Percentiles rank a stretch among this genome's conserved stretches.
These are phyloP conservation scores for Chelonus formosanus DNA, from an alignment of 2,888 invertebrate genomes.

Conservation along the genomic window DNA sequence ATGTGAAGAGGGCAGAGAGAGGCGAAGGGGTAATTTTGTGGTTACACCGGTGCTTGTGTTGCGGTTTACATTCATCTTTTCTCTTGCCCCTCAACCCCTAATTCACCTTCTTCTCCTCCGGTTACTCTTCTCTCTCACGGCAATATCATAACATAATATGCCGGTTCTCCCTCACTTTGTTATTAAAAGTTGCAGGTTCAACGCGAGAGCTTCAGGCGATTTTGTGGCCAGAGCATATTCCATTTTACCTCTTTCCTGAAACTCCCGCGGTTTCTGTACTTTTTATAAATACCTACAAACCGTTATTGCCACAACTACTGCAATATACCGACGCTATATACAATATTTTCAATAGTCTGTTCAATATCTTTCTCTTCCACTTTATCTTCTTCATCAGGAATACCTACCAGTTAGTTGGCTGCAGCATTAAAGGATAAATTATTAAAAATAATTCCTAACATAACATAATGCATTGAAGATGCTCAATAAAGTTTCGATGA, in stretches of 20 bases:
- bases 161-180: constrained; percentile 60
- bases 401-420: too few relatives aligned
- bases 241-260: constrained; percentile 13
- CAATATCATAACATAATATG: constrained; percentile 54
- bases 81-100: constrained; percentile 41
- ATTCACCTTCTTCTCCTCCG: constrained; percentile 35
- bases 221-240: constrained; percentile 38
- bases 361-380: not conserved
- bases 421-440: too few relatives aligned
- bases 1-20: constrained; percentile 28
- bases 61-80: constrained; percentile 52
- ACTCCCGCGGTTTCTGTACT: constrained; percentile 32
- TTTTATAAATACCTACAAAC: constrained; percentile 47
- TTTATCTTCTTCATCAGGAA: too few relatives aligned
- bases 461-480: not conserved
- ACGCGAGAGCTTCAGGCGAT: constrained; percentile 41
- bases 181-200: constrained; percentile 57
- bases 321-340: constrained; percentile 34
- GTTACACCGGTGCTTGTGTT: constrained; percentile 61
- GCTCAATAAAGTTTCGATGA: constrained; percentile 10
- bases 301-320: constrained; percentile 36
- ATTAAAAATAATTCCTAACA: too few relatives aligned
- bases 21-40: constrained; percentile 58
- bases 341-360: not conserved
- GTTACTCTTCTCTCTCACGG: constrained; percentile 18